Evolutionary conservation across 23 tunicate genomes (phyloP), one percentile per base, ranked within the genome.

Genomic region (Trididemnum clinides): DNA sequence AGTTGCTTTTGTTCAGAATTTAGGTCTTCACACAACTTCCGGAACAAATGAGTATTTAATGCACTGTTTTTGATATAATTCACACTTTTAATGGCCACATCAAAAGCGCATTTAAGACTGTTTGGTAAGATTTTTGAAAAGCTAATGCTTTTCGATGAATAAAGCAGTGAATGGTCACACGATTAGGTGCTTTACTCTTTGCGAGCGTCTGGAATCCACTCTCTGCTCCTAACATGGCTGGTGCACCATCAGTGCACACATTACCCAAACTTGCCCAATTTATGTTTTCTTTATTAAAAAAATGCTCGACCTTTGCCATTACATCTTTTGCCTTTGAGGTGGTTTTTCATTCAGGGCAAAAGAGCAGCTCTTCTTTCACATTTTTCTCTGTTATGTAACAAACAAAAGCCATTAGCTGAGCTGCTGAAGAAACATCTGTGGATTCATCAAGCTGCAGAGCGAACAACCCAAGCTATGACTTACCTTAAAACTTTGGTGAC

Each of bases 221-320:
- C 76, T 69, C 30, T 35, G 37, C 35, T 28, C 76, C 76, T 69
- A 28, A 69, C 76, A 69, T 69, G 76, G 76, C 76, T 69, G 76
- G 76, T 69, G 76, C 76, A 36, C 37, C 76, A 69, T 69, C 76
- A 69, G 76, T 69, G 76, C 76, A 69, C 76, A 69, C 76, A 69
- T 36, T 36, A 28, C 76, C 28, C 76, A 69, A 69, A 69, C 36
- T 69, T 69, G 76, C 76, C 35, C 37, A 69, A 69, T n/a, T 69
- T 28, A 69, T 69, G 76, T 69, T 69, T 36, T 69, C 76, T 69
- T 69, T 69, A 69, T 69, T 18, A 69, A 69, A 69, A 69, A 69
- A 69, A 30, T 69, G 37, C 76, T 69, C 76, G 12, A 69, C 76
- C 76, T 69, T 69, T 29, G 76, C 76, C 76, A 69, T 69, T 69